These are phyloP conservation scores for Adineta ricciae DNA, from an alignment of 2,888 invertebrate species.

Conservation along the genomic window DNA sequence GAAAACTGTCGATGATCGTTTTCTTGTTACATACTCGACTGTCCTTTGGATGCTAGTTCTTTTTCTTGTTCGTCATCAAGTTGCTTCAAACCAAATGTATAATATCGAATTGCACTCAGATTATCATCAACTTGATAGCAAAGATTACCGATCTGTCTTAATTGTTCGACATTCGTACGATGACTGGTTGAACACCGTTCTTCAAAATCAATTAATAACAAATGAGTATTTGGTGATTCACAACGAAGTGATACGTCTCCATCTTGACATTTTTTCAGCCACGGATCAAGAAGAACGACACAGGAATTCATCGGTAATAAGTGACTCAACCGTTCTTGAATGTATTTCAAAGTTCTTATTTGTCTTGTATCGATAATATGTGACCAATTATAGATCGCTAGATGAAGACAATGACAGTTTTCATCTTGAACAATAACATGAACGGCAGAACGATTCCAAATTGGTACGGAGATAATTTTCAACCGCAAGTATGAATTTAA, in stretches of 20 bases:
- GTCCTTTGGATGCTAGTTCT: neutral
- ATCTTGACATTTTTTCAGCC: neutral
- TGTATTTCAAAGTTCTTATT: too few species aligned
- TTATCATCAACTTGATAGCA: neutral
- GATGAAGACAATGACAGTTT: neutral
- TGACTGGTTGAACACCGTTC: neutral
- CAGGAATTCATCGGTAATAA: too few species aligned
- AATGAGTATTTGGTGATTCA: neutral
- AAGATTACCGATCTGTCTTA: neutral
- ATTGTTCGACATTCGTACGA: neutral
- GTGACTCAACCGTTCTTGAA: too few species aligned
- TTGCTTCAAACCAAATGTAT: neutral
- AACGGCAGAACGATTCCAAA: neutral
- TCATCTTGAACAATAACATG: slow-evolving; percentile 9
- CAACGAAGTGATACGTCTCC: neutral
- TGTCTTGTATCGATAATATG: neutral
- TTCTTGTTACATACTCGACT: neutral
- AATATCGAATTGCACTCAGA: neutral
- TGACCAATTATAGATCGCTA: neutral
- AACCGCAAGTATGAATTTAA: neutral
- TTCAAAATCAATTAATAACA: too few species aligned
- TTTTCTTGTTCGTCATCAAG: neutral
- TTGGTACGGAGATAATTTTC: neutral
- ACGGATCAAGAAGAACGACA: too few species aligned
- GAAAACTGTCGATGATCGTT: neutral